Percentiles rank a stretch among this genome's conserved stretches.
Conservation (phyloP, 1,140 invertebrate genomes). For the Diuraphis noxia region DNA sequence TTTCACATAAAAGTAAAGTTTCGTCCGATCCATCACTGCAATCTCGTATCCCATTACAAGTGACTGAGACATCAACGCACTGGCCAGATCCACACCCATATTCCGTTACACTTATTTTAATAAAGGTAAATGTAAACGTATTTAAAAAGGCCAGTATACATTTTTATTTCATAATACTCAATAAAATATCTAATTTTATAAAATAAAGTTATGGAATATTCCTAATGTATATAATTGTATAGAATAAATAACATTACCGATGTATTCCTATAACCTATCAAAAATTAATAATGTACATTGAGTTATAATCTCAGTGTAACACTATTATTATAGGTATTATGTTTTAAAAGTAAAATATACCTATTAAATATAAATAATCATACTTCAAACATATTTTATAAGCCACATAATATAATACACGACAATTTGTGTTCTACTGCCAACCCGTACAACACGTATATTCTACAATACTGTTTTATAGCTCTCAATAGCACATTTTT, state of each 20-base stretch:
- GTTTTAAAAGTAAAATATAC: not conserved
- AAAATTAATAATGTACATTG: not conserved
- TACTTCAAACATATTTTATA: not conserved
- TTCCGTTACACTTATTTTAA: not conserved
- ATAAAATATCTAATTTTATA: not conserved
- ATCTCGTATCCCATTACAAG: conserved; percentile 56
- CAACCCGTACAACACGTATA: no score
- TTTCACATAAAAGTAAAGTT: not conserved
- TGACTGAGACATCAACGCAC: conserved; percentile 58
- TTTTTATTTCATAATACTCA: not conserved
- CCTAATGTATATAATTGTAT: no score
- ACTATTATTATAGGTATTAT: not conserved
- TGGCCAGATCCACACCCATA: conserved; percentile 51
- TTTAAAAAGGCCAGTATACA: not conserved
- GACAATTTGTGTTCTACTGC: no score
- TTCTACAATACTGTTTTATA: no score
- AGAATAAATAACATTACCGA: no score
- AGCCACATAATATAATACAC: not conserved
- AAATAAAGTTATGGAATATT: no score
- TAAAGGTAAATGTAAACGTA: not conserved
- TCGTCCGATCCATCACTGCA: conserved; percentile 57
- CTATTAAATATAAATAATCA: no score
- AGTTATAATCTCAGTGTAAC: not conserved
- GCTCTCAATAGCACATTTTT: no score
- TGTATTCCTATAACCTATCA: no score